phyloP scores from a whole-genome alignment of 2,888 invertebrate genomes.

The Agrotis segetum region DNA sequence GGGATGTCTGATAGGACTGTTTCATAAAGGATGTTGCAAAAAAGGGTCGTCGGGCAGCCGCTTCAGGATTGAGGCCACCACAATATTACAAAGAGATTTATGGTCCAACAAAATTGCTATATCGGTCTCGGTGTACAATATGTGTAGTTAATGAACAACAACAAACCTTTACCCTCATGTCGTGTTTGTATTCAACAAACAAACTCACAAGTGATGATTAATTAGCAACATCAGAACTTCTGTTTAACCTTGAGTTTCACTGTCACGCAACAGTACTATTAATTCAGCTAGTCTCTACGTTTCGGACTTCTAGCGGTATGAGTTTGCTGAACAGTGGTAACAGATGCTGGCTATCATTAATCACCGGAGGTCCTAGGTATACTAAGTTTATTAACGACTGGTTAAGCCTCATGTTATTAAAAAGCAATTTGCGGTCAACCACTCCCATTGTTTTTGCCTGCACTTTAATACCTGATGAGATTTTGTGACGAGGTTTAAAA shows the following conservation, averaged over 20 bases:
- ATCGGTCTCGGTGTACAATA: neutral
- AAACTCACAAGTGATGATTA: conserved; percentile 38
- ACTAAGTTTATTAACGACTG: conserved; percentile 43
- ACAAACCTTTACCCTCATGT: conserved; percentile 11
- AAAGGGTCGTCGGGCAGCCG: conserved; percentile 32
- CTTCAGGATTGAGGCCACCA: conserved; percentile 19
- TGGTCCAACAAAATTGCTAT: conserved; percentile 20
- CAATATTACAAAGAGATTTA: conserved; percentile 42
- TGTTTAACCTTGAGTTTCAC: conserved; percentile 57
- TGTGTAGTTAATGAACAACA: conserved; percentile 11
- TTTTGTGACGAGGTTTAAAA: conserved; percentile 54
- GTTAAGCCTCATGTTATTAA: conserved; percentile 59
- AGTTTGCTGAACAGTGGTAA: conserved; percentile 41
- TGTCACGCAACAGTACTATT: conserved; percentile 60
- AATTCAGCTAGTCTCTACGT: conserved; percentile 59
- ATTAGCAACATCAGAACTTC: conserved; percentile 39
- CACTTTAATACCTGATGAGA: conserved; percentile 31
- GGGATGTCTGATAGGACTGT: conserved; percentile 26
- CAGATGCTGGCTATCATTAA: conserved; percentile 62
- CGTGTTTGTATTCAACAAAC: conserved; percentile 17
- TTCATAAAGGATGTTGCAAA: conserved; percentile 48
- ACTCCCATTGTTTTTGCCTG: conserved; percentile 55
- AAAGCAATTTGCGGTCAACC: conserved; percentile 62
- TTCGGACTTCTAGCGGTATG: conserved; percentile 50
- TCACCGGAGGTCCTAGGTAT: conserved; percentile 43